These are phyloP conservation scores for Lingula anatina DNA, from an alignment of 2,888 invertebrate species.

Conservation along the genomic window DNA sequence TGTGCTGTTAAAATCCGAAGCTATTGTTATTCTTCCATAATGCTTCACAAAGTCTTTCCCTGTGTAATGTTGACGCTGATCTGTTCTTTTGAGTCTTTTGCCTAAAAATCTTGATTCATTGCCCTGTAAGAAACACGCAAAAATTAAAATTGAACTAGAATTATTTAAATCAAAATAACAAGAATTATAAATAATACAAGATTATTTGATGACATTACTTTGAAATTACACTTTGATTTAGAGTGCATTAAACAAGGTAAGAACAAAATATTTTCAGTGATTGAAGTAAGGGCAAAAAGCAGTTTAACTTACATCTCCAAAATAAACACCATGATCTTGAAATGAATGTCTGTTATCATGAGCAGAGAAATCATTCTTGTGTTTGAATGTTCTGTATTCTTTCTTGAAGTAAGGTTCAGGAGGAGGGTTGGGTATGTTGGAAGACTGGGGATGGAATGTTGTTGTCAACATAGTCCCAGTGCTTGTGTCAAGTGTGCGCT, in stretches of 20 bases:
- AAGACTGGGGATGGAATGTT: slow-evolving; percentile 17
- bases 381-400: slow-evolving; percentile 23
- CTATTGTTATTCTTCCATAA: slow-evolving; percentile 13
- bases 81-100: slow-evolving; percentile 17
- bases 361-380: slow-evolving; percentile 39
- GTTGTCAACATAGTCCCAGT: slow-evolving; percentile 32
- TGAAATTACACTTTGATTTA: too few species aligned
- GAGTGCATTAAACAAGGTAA: too few species aligned
- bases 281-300: too few species aligned
- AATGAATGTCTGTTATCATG: slow-evolving; percentile 45
- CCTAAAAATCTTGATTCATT: slow-evolving; percentile 25
- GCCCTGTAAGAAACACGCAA: slow-evolving; percentile 19
- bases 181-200: background rate
- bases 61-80: slow-evolving; percentile 30
- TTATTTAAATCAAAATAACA: background rate
- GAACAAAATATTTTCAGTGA: too few species aligned
- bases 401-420: slow-evolving; percentile 32
- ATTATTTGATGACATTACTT: too few species aligned
- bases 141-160: background rate
- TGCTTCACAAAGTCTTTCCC: slow-evolving; percentile 30
- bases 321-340: slow-evolving; percentile 42
- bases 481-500: slow-evolving; percentile 14
- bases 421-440: slow-evolving; percentile 18
- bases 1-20: slow-evolving; percentile 24
- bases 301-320: slow-evolving; percentile 40